phyloP scores from a whole-genome alignment of 2,888 invertebrate genomes.

The Athalia rosae region DNA sequence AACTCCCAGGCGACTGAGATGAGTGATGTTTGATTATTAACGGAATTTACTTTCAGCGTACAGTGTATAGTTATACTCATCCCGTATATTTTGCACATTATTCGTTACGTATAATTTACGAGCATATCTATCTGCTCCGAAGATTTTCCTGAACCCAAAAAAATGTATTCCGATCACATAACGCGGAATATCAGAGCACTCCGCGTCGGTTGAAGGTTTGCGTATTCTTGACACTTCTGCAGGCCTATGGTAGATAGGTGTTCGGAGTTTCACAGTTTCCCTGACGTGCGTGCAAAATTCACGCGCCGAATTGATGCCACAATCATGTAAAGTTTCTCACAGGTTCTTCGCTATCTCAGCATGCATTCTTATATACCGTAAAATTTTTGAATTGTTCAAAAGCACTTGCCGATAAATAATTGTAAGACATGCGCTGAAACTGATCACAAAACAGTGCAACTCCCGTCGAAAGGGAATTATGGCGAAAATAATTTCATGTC shows the following conservation, averaged over 20 bases:
- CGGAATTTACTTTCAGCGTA: slow-evolving; percentile 13
- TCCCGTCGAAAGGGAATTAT: too few species aligned
- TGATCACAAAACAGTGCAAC: too few species aligned
- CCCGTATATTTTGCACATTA: background rate
- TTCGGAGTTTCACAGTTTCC: slow-evolving; percentile 19
- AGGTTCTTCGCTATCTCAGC: background rate
- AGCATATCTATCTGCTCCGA: background rate
- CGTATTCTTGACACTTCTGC: slow-evolving; percentile 35
- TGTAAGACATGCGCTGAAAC: too few species aligned
- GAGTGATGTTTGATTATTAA: slow-evolving; percentile 21
- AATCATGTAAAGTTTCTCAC: background rate
- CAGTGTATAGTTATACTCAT: background rate
- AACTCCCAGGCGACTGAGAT: background rate
- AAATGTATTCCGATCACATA: slow-evolving; percentile 43
- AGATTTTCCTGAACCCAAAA: background rate
- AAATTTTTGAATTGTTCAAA: background rate
- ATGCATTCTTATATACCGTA: background rate
- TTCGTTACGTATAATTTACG: background rate
- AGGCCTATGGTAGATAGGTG: slow-evolving; percentile 11
- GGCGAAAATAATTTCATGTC: too few species aligned
- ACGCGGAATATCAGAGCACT: slow-evolving; percentile 33
- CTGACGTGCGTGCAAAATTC: slow-evolving; percentile 35
- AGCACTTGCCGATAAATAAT: background rate
- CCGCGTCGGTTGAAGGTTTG: slow-evolving; percentile 19
- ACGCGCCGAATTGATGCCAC: background rate